phyloP scores from a whole-genome alignment of 2,888 invertebrate species.

The Neoitamus cyanurus region DNA sequence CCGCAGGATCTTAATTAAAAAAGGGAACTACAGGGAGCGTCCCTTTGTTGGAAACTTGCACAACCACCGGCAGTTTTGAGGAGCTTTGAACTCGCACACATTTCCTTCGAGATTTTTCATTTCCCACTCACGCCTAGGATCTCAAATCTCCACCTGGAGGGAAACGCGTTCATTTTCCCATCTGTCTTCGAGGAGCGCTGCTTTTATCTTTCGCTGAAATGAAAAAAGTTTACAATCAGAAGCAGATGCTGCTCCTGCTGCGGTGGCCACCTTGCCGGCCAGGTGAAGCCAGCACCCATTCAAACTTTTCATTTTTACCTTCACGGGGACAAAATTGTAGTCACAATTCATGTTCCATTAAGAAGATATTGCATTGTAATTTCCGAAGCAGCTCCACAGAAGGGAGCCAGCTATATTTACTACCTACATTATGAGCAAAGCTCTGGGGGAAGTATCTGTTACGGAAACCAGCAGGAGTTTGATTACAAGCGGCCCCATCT shows the following conservation, averaged over 20 bases:
- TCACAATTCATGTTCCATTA: constrained; percentile 26
- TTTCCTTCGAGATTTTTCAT: constrained; percentile 27
- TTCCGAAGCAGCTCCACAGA: neutral
- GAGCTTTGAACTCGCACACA: constrained; percentile 20
- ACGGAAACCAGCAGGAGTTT: neutral
- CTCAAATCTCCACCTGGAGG: neutral
- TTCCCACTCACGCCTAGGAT: neutral
- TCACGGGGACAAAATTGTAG: constrained; percentile 28
- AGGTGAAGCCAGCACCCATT: neutral
- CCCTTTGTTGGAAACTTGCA: constrained; percentile 2
- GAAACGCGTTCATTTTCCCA: constrained; percentile 17
- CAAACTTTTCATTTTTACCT: constrained; percentile 28
- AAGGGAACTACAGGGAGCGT: neutral
- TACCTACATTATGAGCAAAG: neutral
- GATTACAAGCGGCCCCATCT: neutral
- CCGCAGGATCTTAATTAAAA: constrained; percentile 23
- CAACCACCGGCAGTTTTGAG: constrained; percentile 1
- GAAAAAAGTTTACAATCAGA: constrained; percentile 35
- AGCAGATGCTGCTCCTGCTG: constrained; percentile 28
- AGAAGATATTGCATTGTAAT: constrained; percentile 32
- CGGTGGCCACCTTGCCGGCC: constrained; percentile 17
- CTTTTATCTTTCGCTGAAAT: constrained; percentile 8
- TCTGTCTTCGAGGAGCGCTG: constrained; percentile 25
- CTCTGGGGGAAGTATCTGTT: neutral
- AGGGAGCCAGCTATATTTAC: neutral